Percentiles rank a stretch among this genome's conserved stretches.
phyloP scores from a whole-genome alignment of 2,797 vertebrate genomes.

The Prionace glauca region DNA sequence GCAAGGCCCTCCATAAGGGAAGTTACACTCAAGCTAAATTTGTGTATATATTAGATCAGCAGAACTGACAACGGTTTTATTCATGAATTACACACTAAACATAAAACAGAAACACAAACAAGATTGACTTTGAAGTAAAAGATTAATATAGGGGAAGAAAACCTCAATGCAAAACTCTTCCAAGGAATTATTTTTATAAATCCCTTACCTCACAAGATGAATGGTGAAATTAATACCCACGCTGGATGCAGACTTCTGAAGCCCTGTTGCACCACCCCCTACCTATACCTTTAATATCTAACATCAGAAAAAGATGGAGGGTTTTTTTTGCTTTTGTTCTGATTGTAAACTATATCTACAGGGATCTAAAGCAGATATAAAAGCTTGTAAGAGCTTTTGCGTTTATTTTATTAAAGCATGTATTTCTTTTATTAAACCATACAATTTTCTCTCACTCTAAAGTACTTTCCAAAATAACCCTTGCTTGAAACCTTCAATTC shows the following conservation, averaged over 20 bases:
- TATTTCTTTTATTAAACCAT: neutral
- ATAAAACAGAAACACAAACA: neutral
- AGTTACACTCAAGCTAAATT: neutral
- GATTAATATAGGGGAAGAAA: neutral
- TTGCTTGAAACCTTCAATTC: neutral
- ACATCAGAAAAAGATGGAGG: neutral
- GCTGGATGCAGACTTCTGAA: neutral
- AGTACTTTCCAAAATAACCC: neutral
- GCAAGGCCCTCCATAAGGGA: neutral
- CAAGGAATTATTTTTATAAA: neutral
- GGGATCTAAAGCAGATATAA: neutral
- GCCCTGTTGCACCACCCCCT: no score
- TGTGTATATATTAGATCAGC: neutral
- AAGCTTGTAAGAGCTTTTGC: neutral
- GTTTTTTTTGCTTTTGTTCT: neutral
- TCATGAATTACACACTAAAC: neutral
- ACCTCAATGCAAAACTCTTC: neutral
- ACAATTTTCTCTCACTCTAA: conserved; percentile 31
- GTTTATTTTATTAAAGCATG: neutral
- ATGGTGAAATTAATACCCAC: neutral
- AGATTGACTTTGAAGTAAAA: neutral
- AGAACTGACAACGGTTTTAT: neutral
- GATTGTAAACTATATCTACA: neutral
- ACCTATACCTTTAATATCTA: neutral
- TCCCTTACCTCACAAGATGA: neutral